Conservation (phyloP, 92 coral and sea anemone species). For the Zoanthus solanderi region DNA sequence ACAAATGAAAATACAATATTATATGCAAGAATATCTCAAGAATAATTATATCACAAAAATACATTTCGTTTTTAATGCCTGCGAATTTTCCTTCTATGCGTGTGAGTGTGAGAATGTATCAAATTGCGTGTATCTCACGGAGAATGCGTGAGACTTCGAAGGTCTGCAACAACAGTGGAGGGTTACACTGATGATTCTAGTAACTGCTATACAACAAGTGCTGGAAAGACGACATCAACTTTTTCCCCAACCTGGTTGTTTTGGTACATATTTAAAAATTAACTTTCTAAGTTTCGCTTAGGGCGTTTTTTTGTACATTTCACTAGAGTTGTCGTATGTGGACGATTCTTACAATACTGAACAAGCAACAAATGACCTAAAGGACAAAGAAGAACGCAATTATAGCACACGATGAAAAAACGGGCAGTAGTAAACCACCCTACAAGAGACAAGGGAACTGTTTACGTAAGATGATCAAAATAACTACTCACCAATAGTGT, state of each 20-base stretch:
- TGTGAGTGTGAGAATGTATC: not conserved
- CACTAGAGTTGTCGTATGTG: too few relatives aligned
- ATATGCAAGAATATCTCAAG: not conserved
- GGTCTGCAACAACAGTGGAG: not conserved
- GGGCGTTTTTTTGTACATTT: too few relatives aligned
- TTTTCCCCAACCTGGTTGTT: too few relatives aligned
- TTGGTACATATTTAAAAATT: too few relatives aligned
- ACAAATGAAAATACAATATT: not conserved
- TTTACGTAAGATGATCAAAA: too few relatives aligned
- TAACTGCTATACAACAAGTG: too few relatives aligned
- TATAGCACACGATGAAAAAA: not conserved
- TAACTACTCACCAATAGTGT: constrained; percentile 84
- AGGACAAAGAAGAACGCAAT: too few relatives aligned
- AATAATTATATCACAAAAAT: not conserved
- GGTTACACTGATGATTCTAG: too few relatives aligned
- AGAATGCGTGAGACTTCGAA: not conserved
- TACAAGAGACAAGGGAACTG: not conserved
- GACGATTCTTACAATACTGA: too few relatives aligned
- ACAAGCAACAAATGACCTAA: too few relatives aligned
- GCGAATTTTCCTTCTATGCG: not conserved
- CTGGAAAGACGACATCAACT: too few relatives aligned
- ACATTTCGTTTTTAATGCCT: not conserved
- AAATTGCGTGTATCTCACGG: not conserved
- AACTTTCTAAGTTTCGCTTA: too few relatives aligned
- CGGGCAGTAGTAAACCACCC: not conserved